These are phyloP conservation scores for Drosophila subpulchrella DNA, from an alignment of 1,140 invertebrate species.

Conservation along the genomic window DNA sequence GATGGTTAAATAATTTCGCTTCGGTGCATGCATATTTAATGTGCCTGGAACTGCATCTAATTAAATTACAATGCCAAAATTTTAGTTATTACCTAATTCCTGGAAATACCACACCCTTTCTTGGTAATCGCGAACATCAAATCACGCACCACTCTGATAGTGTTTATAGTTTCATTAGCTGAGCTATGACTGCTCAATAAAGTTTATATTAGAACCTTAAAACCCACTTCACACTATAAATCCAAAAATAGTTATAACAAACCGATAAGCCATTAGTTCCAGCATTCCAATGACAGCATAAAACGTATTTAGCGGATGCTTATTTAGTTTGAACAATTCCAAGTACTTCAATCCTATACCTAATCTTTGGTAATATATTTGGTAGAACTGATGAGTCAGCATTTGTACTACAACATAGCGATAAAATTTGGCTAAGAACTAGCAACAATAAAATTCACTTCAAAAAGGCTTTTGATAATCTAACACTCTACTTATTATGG, in stretches of 20 bases:
- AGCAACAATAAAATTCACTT: background rate
- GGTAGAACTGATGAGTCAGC: background rate
- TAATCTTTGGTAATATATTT: background rate
- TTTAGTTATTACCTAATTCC: constrained; percentile 2
- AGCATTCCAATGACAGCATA: background rate
- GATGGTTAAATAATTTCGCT: constrained; percentile 65
- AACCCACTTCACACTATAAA: background rate
- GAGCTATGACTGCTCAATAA: constrained; percentile 18
- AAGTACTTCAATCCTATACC: background rate
- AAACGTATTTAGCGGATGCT: background rate
- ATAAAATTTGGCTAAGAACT: background rate
- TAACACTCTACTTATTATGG: background rate
- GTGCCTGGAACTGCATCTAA: background rate
- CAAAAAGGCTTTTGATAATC: background rate
- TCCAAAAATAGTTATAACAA: background rate
- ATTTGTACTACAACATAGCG: background rate
- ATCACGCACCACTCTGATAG: constrained; percentile 5
- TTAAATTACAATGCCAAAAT: constrained; percentile 2
- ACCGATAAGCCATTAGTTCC: constrained; percentile 5
- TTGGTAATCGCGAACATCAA: constrained; percentile 2
- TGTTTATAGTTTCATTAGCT: constrained; percentile 19
- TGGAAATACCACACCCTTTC: background rate
- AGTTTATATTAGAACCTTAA: constrained; percentile 13
- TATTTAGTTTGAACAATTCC: background rate
- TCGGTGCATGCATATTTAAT: constrained; percentile 38